A percentile compares a stretch with the other conserved stretches of the same genome.
Conservation (phyloP, 2,888 invertebrate species). For the Ormia ochracea region DNA sequence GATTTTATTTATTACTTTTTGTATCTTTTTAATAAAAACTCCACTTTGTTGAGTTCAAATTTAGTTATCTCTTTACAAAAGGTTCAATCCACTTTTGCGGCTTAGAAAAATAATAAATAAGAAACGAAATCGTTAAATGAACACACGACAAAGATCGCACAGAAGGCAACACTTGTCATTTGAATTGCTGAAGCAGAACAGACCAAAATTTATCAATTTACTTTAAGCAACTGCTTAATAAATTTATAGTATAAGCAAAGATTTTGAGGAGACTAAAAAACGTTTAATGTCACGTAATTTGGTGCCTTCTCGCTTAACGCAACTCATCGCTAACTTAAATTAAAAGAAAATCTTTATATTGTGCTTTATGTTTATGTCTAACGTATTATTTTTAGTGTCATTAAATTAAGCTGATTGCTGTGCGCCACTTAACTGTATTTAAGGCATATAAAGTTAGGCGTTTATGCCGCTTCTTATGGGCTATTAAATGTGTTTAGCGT, state of each 20-base stretch:
- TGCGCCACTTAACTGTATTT: background rate
- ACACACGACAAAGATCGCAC: background rate
- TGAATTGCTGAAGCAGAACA: constrained; percentile 60
- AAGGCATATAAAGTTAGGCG: background rate
- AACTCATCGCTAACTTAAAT: background rate
- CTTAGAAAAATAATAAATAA: constrained; percentile 9
- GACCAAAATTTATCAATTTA: constrained; percentile 18
- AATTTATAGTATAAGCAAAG: too few relatives aligned
- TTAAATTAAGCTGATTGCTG: background rate
- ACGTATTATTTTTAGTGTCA: constrained; percentile 18
- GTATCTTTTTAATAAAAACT: constrained; percentile 6
- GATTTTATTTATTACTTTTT: background rate
- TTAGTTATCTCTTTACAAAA: constrained; percentile 25
- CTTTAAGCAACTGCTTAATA: too few relatives aligned
- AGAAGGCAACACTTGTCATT: constrained; percentile 45
- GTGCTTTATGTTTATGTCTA: background rate
- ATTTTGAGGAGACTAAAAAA: too few relatives aligned
- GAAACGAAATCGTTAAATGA: background rate
- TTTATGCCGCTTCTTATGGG: background rate
- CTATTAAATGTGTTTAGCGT: background rate
- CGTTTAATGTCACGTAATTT: too few relatives aligned
- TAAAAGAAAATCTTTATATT: background rate
- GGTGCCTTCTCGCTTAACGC: too few relatives aligned
- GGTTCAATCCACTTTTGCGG: constrained; percentile 57
- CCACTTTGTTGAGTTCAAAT: constrained; percentile 15